phyloP scores from a whole-genome alignment of 2,888 invertebrate species.

The Tipula vernalis region DNA sequence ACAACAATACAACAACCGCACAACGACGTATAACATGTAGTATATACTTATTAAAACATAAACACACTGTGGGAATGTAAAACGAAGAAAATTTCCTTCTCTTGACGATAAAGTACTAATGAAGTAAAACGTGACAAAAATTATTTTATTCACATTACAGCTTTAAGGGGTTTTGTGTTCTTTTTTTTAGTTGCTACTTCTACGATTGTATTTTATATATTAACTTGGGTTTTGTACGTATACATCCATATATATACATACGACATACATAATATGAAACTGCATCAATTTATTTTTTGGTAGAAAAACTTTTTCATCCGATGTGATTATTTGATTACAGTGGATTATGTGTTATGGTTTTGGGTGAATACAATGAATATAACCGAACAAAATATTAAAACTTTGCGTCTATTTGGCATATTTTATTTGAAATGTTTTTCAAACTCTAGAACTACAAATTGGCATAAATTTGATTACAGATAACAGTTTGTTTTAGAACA shows the following conservation, averaged over 20 bases:
- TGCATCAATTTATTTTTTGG: not conserved
- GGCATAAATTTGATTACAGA: too few relatives aligned
- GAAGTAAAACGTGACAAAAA: slow-evolving; percentile 4
- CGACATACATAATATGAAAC: not conserved
- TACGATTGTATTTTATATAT: not conserved
- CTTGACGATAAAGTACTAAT: slow-evolving; percentile 4
- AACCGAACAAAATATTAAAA: too few relatives aligned
- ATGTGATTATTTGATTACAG: not conserved
- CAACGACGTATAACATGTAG: not conserved
- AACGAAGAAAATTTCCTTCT: not conserved
- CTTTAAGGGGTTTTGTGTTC: not conserved
- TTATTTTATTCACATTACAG: not conserved
- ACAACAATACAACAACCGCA: not conserved
- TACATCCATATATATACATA: not conserved
- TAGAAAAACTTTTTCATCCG: not conserved
- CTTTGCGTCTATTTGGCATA: too few relatives aligned
- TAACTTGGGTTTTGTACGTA: too few relatives aligned
- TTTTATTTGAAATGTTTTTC: too few relatives aligned
- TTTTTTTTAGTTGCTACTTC: not conserved
- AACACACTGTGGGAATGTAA: not conserved
- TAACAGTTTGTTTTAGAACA: too few relatives aligned
- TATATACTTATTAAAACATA: too few relatives aligned
- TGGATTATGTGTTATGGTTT: not conserved
- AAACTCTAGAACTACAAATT: too few relatives aligned
- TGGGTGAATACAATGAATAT: too few relatives aligned